Conservation (phyloP, 2,797 vertebrate genomes). For the Acanthis flammea region DNA sequence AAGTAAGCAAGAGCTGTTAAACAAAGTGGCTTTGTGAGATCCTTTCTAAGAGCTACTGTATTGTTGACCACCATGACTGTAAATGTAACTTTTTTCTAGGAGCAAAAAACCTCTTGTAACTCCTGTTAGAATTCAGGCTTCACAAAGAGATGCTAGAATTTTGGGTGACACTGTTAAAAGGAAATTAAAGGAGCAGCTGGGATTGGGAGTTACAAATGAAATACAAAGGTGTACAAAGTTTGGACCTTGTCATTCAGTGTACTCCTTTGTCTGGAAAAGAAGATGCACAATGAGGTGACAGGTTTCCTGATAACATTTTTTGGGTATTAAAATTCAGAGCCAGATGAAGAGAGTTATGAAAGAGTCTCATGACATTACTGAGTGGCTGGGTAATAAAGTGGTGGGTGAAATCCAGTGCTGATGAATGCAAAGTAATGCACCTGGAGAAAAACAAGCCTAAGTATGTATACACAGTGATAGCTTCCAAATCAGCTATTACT, state of each 20-base stretch:
- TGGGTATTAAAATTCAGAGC: constrained; percentile 16
- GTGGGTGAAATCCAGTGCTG: background rate
- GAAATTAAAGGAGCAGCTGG: background rate
- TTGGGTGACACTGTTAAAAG: background rate
- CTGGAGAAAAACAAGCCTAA: constrained; percentile 18
- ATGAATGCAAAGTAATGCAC: constrained; percentile 27
- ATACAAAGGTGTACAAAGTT: background rate
- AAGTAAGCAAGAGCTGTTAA: background rate
- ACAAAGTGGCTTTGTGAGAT: background rate
- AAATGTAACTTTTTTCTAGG: background rate
- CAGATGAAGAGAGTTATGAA: background rate
- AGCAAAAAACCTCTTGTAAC: background rate
- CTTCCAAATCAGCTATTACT: constrained; percentile 32
- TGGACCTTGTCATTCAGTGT: background rate
- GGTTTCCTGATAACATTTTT: background rate
- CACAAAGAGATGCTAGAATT: background rate
- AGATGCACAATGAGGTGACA: background rate
- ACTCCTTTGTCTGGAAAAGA: background rate
- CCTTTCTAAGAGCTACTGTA: background rate
- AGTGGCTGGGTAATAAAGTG: constrained; percentile 22
- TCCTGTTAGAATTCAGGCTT: background rate
- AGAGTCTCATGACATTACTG: background rate
- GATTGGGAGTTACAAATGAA: background rate
- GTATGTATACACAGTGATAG: background rate
- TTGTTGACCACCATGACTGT: background rate